Conservation (phyloP, 2,888 invertebrate species). For the Agrochola macilenta region DNA sequence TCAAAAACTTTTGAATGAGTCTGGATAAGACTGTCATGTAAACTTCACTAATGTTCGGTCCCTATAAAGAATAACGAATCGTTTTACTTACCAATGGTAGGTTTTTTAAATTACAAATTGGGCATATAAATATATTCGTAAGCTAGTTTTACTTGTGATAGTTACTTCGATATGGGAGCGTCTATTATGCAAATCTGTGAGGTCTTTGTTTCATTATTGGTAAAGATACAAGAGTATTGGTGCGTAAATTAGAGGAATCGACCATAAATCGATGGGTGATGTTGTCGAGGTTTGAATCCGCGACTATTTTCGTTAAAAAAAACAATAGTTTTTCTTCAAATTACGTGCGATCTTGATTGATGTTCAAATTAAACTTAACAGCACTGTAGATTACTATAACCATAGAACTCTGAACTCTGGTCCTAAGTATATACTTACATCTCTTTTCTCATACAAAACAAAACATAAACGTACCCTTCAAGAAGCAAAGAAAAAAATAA, state of each 20-base stretch:
- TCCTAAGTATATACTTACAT: not conserved
- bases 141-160: too few species aligned
- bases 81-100: too few species aligned
- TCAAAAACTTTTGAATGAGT: not conserved
- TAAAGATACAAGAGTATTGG: too few species aligned
- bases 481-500: constrained; percentile 13
- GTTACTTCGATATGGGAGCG: too few species aligned
- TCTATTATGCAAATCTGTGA: too few species aligned
- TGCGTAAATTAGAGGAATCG: too few species aligned
- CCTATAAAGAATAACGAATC: too few species aligned
- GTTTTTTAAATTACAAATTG: too few species aligned
- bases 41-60: not conserved
- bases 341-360: not conserved
- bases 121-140: too few species aligned
- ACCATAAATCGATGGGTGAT: not conserved
- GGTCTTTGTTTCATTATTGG: too few species aligned
- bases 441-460: not conserved
- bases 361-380: not conserved
- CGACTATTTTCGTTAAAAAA: not conserved
- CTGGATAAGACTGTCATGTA: not conserved
- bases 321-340: too few species aligned
- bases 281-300: too few species aligned
- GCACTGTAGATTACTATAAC: not conserved
- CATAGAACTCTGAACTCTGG: not conserved
- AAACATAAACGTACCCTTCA: constrained; percentile 25